Base-by-base conservation (phyloP, 2,888 invertebrate species). In the Eupithecia insigniata region DNA sequence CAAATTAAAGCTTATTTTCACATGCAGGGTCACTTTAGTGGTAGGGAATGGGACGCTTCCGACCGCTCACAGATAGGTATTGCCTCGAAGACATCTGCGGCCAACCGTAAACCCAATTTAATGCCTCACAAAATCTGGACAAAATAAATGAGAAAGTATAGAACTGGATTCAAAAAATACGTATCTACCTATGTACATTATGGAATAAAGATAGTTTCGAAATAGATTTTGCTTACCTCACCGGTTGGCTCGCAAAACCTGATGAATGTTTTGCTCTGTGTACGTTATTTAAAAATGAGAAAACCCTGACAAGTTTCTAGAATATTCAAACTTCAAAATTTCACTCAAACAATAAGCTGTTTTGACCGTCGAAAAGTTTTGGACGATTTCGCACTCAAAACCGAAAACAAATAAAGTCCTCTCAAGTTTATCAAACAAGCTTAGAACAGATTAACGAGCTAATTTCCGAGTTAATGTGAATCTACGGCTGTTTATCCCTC, bases 81-180 rank as follows among this genome's bases (percentile, higher is more conserved):
- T 85, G 82, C 85, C 83, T 80, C 81, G 87, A 88, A 87, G 90
- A 90, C 90, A 90, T 88, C 90, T 90, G 91, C 86, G 88, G 85
- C 85, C 87, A 85, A 79, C 89, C 87, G 85, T 86, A 87, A 87
- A 90, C 87, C 89, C 89, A 91, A 92, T 92, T 90, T 90, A 88
- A 91, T 91, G 90, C 90, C 84, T 88, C 90, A 87, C 87, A 82
- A 88, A 90, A 89, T 88, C 87, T 87, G 87, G 85, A 89, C 89
- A 86, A 87, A 89, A 89, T 89, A 90, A 89, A 90, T 89, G 84
- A 81, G 78, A 76, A 77, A 77, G 69, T 77, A 77, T 66, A 69
- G 58, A 71, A 46, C 61, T 58, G 32, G 51, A 22, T 4, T 46
- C 36, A 68, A 82, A 85, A 87, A 26, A 82, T 64, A 85, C 60